phyloP scores from a whole-genome alignment of 2,888 invertebrate species.

The Chymomyza caudatula region DNA sequence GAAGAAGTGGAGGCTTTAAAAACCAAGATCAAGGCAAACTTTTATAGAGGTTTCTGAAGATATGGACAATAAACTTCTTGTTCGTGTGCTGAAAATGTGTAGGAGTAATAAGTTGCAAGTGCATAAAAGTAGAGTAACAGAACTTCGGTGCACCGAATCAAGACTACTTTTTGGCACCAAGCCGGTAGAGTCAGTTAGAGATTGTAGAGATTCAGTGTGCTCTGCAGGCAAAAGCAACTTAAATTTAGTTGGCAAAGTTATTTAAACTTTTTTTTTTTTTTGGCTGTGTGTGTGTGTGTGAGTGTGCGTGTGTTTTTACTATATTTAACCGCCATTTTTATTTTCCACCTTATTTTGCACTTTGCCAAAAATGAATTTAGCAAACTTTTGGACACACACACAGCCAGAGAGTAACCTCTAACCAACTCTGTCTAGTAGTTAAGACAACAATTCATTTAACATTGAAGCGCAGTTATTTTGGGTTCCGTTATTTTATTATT shows the following conservation, averaged over 20 bases:
- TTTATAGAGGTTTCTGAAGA: too few species aligned
- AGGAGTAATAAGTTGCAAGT: not conserved
- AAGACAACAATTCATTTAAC: constrained; percentile 72
- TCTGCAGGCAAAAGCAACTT: constrained; percentile 41
- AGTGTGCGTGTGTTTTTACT: not conserved
- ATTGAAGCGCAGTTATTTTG: constrained; percentile 51
- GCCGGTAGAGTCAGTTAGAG: not conserved
- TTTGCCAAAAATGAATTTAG: constrained; percentile 64
- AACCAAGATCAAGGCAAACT: too few species aligned
- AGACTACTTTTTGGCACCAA: not conserved
- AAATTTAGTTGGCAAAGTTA: constrained; percentile 71
- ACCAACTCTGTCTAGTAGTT: constrained; percentile 45
- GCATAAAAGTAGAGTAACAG: not conserved
- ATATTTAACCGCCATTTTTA: constrained; percentile 23
- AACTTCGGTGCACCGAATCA: not conserved
- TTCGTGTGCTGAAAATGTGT: too few species aligned
- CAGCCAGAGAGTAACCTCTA: too few species aligned
- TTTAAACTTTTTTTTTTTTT: constrained; percentile 52
- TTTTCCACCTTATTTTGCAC: constrained; percentile 52
- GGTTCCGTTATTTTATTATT: constrained; percentile 17
- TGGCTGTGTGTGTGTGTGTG: not conserved
- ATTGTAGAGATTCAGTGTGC: not conserved
- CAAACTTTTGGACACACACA: constrained; percentile 51
- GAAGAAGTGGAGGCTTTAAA: too few species aligned
- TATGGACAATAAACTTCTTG: too few species aligned